Conservation (phyloP, 64 coral and sea anemone genomes). For the Montipora efflorescens region DNA sequence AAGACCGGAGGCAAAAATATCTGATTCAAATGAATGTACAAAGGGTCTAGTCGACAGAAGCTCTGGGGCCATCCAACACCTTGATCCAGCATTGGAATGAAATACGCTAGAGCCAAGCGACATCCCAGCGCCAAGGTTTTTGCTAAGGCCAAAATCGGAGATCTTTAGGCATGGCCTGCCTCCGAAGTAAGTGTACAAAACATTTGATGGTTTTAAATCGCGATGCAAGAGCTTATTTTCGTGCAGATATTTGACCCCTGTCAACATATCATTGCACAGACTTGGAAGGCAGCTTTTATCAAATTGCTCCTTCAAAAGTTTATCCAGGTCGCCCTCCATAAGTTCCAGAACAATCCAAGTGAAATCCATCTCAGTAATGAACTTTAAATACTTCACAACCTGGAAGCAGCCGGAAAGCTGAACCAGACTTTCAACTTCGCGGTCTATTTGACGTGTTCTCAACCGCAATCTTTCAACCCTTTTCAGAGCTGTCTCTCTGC, state of each 20-base stretch:
- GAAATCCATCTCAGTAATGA: slow-evolving; percentile 31
- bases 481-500: slow-evolving; percentile 33
- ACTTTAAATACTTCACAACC: slow-evolving; percentile 56
- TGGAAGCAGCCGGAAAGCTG: slow-evolving; percentile 45
- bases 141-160: slow-evolving; percentile 79
- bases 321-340: slow-evolving; percentile 73
- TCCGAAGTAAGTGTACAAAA: slow-evolving; percentile 15
- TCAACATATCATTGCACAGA: slow-evolving; percentile 74
- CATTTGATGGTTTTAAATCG: slow-evolving; percentile 75
- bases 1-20: slow-evolving; percentile 75
- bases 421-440: neutral
- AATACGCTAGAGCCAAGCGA: neutral
- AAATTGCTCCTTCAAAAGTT: neutral
- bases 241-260: slow-evolving; percentile 60
- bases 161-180: slow-evolving; percentile 68
- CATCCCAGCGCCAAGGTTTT: neutral
- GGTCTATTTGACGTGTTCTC: neutral
- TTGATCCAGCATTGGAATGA: slow-evolving; percentile 44
- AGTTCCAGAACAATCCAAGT: slow-evolving; percentile 72
- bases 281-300: neutral
- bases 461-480: neutral
- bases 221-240: slow-evolving; percentile 53
- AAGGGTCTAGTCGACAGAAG: slow-evolving; percentile 8
- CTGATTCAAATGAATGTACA: slow-evolving; percentile 47
- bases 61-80: slow-evolving; percentile 86